Base-by-base conservation (phyloP, 2,888 invertebrate species). In the Poecilobothrus nobilitatus region DNA sequence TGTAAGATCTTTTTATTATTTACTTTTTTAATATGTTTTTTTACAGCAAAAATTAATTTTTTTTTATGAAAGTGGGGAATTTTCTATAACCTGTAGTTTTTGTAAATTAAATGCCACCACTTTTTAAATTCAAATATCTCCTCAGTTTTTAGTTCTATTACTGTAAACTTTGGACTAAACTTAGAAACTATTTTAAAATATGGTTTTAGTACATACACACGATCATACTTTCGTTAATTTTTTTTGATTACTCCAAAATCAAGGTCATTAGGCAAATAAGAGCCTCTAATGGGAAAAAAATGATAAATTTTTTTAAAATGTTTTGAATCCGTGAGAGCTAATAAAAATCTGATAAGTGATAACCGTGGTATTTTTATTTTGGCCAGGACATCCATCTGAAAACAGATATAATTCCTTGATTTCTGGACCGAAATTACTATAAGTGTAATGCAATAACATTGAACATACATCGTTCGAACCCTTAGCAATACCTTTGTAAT, bases 401-500 rank as follows among this genome's bases (percentile, higher is more conserved):
- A 67, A 67, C n/a, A 67, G 22, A 62, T 62, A 62, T 20, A 67
- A 67, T 20, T 61, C 7, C 20, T 67, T 67, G 8, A 67, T 62
- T 33, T 61, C 4, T 62, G 67, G 62, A 34, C 34, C 34, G 34
- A 34, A 34, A 34, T 34, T 34, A 34, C 34, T 62, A 3, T 66
- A 2, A 7, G 62, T 66, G n/a, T 68, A 68, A n/a, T 66, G 8
- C 20, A 62, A 34, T 27, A 66, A 15, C 37, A 68, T 62, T 44
- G 62, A 66, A 27, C 41, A 68, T n/a, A 68, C 63, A 15, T 68
- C 66, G 37, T 68, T 63, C 63, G 66, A n/a, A 15, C 20, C 34
- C n/a, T 66, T 68, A 22, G 63, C 66, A 21, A 8, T 66, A 8
- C 73, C 73, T 67, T 73, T 71, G 70, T 72, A 72, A 70, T 73